Evolutionary conservation across 2,797 vertebrate genomes (phyloP), one percentile per base, ranked within the genome.

Genomic region (Lepilemur septentrionalis): DNA sequence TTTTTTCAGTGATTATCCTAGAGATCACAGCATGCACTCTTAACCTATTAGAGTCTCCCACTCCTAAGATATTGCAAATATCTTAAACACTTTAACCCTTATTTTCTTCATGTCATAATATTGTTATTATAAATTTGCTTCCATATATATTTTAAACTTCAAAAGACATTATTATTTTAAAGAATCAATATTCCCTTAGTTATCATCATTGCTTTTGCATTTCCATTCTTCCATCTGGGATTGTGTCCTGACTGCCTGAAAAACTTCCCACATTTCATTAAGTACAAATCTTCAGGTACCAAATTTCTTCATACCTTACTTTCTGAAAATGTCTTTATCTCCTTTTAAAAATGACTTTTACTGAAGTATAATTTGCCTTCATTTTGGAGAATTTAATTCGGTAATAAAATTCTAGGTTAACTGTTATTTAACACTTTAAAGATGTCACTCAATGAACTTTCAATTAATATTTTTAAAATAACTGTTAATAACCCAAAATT

Each of bases 401-500:
- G 20, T 81, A 93, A 76, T 23, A 90, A 43, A 92, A 72, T 88
- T 94, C 46, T 81, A 94, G 55, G 8, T 75, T 90, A 70, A 72
- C 3, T 82, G 10, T 3, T 76, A 78, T 82, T 96, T 30, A 91
- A 5, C 57, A 73, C 9, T 93, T 93, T 84, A 72, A 43, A 76
- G 5, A 69, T 92, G 43, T 70, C 70, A 90, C 48, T 93, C 91
- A 92, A 90, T 87, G 50, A 93, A 87, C 30, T 92, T 94, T 86
- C 30, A 83, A 95, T 65, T 86, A 57, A 46, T 89, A 81, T 7
- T 25, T 88, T 15, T 75, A 23, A 87, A 94, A 75, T 79, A 84
- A 86, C 72, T 25, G 22, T 23, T 57, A 57, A 25, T 25, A 57
- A 57, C 9, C 9, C 23, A 25, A 84, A 70, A 13, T 9, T 63